A percentile compares a stretch with the other conserved stretches of the same genome.
Conservation (phyloP, 2,113 vertebrate genomes). For the Oncorhynchus nerka region DNA sequence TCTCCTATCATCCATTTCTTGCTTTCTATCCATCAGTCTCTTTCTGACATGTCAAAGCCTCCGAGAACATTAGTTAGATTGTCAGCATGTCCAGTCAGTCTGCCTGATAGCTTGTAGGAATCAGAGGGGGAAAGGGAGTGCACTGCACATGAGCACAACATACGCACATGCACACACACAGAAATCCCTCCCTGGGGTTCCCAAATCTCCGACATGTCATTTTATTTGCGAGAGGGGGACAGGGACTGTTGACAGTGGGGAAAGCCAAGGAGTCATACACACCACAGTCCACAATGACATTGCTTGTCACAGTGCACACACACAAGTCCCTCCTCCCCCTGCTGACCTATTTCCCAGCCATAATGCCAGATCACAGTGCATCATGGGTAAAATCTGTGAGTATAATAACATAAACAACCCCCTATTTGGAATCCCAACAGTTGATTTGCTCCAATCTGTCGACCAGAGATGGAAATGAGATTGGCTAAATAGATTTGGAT, state of each 20-base stretch:
- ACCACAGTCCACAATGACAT: neutral
- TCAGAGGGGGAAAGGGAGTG: neutral
- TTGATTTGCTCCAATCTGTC: slow-evolving; percentile 10
- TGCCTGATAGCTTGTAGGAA: neutral
- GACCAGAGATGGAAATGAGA: neutral
- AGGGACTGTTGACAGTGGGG: neutral
- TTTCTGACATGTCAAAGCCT: neutral
- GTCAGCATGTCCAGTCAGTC: neutral
- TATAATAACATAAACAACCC: slow-evolving; percentile 13
- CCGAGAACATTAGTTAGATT: neutral
- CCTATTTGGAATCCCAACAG: slow-evolving; percentile 11
- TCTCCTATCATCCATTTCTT: neutral
- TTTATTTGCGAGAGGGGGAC: neutral
- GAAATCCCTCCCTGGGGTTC: neutral
- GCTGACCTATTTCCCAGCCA: slow-evolving; percentile 31
- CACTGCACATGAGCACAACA: neutral
- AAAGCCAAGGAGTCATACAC: neutral
- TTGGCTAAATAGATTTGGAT: slow-evolving; percentile 10
- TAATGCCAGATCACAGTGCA: slow-evolving; percentile 3
- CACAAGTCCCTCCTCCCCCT: neutral
- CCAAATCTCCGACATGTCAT: neutral
- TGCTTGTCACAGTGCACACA: neutral
- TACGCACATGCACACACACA: neutral
- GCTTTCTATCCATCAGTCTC: neutral
- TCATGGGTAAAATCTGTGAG: slow-evolving; percentile 1